These are phyloP conservation scores for Idaea dimidiata DNA, from an alignment of 2,888 invertebrate genomes.

Conservation along the genomic window DNA sequence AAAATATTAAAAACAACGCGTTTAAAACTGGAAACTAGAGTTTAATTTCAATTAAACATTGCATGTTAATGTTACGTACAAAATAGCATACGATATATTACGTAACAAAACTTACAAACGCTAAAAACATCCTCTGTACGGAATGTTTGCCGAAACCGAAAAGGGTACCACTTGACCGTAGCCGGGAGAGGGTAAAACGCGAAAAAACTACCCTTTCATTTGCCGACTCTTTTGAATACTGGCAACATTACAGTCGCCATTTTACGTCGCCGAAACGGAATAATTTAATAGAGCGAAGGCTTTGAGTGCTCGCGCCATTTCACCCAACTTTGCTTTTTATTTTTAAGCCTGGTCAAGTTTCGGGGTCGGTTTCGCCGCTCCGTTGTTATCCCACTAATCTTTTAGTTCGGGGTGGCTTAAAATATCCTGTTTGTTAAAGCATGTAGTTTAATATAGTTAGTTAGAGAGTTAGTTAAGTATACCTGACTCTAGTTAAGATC, in stretches of 20 bases:
- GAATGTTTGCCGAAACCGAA: constrained; percentile 12
- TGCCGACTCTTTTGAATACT: constrained; percentile 51
- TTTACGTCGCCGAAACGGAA: constrained; percentile 66
- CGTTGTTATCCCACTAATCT: constrained; percentile 9
- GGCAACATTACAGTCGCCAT: constrained; percentile 65
- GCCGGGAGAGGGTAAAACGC: constrained; percentile 26
- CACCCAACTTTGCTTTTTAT: constrained; percentile 40
- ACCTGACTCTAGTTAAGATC: neutral
- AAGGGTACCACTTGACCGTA: constrained; percentile 45
- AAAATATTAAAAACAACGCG: too few species aligned
- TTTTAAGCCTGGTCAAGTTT: constrained; percentile 1
- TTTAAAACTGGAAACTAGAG: too few species aligned
- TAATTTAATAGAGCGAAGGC: constrained; percentile 71
- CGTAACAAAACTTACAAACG: constrained; percentile 12
- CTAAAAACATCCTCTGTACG: constrained; percentile 7
- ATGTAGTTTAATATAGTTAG: neutral
- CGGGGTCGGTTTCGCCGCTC: constrained; percentile 13
- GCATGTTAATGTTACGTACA: neutral
- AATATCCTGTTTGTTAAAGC: neutral
- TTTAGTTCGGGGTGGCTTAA: neutral
- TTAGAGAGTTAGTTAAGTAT: neutral
- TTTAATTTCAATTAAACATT: too few species aligned
- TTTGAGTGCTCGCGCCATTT: constrained; percentile 52
- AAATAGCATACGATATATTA: constrained; percentile 9
- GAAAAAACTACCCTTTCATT: constrained; percentile 43